These are phyloP conservation scores for Otolemur crassicaudatus DNA, from an alignment of 2,797 vertebrate species.

Conservation along the genomic window DNA sequence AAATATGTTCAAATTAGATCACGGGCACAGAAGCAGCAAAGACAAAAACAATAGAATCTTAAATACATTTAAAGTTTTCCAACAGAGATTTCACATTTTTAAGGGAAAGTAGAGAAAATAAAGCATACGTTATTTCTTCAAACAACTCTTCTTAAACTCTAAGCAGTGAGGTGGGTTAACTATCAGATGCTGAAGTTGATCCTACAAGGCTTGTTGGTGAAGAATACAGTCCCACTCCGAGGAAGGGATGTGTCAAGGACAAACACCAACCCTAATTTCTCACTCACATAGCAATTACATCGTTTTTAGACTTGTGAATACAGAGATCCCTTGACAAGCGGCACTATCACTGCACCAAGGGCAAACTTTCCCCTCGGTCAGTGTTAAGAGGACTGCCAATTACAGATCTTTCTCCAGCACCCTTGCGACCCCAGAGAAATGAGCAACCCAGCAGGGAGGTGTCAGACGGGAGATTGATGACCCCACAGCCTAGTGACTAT, in stretches of 20 bases:
- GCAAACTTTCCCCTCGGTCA: constrained; percentile 35
- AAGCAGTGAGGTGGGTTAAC: neutral
- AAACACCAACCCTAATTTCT: constrained; percentile 48
- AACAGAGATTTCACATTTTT: constrained; percentile 14
- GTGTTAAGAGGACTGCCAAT: constrained; percentile 60
- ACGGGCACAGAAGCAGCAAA: neutral
- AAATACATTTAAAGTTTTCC: constrained; percentile 49
- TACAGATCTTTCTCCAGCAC: constrained; percentile 56
- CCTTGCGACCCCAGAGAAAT: constrained; percentile 64
- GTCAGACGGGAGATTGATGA: constrained; percentile 9
- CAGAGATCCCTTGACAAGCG: constrained; percentile 61
- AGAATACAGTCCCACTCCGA: neutral
- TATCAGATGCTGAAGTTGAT: constrained; percentile 24
- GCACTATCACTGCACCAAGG: constrained; percentile 59
- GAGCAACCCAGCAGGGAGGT: constrained; percentile 49
- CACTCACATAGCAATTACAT: constrained; percentile 41
- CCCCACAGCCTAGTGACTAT: neutral
- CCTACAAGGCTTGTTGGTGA: neutral
- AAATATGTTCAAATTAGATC: constrained; percentile 43
- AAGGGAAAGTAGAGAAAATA: neutral
- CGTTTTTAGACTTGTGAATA: constrained; percentile 38
- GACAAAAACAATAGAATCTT: neutral
- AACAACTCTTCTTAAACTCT: constrained; percentile 14
- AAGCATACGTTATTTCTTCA: neutral
- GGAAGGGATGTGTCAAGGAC: constrained; percentile 64